Percentiles rank a stretch among this genome's conserved stretches.
Conservation (phyloP, 2,797 vertebrate species). For the Tenualosa ilisha region DNA sequence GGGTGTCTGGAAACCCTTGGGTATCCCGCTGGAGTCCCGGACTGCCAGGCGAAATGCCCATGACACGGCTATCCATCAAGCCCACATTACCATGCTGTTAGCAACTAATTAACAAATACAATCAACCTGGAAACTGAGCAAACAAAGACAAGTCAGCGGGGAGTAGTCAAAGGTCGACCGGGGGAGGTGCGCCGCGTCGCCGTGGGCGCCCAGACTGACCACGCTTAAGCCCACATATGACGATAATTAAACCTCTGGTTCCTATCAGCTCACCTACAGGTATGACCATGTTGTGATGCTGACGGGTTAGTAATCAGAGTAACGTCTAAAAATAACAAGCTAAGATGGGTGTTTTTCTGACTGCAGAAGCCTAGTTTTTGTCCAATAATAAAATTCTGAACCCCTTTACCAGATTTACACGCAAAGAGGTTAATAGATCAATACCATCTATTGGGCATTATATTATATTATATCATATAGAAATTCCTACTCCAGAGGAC, state of each 20-base stretch:
- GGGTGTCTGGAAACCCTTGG: constrained; percentile 52
- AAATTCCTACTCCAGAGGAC: no score
- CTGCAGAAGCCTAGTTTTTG: no score
- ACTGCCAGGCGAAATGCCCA: constrained; percentile 67
- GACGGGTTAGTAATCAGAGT: neutral
- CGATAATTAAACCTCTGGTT: neutral
- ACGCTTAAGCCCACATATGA: neutral
- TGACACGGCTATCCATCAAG: constrained; percentile 76
- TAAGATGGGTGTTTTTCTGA: neutral
- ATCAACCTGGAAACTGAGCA: constrained; percentile 68
- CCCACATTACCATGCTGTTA: constrained; percentile 75
- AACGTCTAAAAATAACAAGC: neutral
- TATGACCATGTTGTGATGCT: neutral
- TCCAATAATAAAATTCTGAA: no score
- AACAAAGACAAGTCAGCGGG: constrained; percentile 64
- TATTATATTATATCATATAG: constrained; percentile 22
- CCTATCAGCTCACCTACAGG: neutral
- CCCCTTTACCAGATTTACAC: no score
- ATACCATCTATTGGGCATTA: neutral
- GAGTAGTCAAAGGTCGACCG: constrained; percentile 59
- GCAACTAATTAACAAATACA: constrained; percentile 81
- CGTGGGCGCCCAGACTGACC: constrained; percentile 28
- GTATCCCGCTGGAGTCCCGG: constrained; percentile 58
- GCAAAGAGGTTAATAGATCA: neutral
- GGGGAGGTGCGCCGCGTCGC: constrained; percentile 36